phyloP scores from a whole-genome alignment of 37 sponge, comb jelly and placozoan species.

The Eunapius fragilis region DNA sequence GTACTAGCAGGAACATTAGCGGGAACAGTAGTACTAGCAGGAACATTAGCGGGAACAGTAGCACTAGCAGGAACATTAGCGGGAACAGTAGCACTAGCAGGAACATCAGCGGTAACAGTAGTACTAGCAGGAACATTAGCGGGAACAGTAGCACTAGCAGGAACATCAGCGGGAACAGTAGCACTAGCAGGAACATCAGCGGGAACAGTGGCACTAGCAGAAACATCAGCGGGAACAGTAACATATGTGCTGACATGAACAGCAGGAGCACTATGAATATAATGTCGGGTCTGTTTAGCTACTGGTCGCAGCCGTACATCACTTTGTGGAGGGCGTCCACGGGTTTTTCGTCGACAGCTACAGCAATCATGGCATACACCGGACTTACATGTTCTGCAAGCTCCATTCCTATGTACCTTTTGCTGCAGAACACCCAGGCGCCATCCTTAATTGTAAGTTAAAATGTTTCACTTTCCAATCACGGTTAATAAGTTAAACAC shows the following conservation, averaged over 20 bases:
- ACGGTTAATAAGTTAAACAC: too few relatives aligned
- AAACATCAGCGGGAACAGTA: not conserved
- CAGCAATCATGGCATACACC: too few relatives aligned
- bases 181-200: not conserved
- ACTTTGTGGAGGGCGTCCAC: too few relatives aligned
- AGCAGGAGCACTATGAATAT: not conserved
- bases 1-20: not conserved
- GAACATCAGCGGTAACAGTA: not conserved
- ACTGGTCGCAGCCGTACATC: too few relatives aligned
- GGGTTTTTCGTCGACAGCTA: too few relatives aligned
- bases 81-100: not conserved
- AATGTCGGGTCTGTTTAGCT: too few relatives aligned
- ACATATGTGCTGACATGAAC: not conserved
- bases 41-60: not conserved
- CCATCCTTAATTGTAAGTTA: too few relatives aligned
- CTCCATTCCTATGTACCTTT: too few relatives aligned
- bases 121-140: not conserved
- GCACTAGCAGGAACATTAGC: not conserved
- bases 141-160: not conserved
- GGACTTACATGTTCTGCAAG: too few relatives aligned
- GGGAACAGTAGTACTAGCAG: not conserved
- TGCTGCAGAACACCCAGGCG: too few relatives aligned
- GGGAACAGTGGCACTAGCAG: conserved; percentile 8
- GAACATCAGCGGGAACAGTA: not conserved
- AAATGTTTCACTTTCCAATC: too few relatives aligned